Evolutionary conservation across 2,888 invertebrate genomes (phyloP), one percentile per base, ranked within the genome.

Genomic region (Carabus problematicus): DNA sequence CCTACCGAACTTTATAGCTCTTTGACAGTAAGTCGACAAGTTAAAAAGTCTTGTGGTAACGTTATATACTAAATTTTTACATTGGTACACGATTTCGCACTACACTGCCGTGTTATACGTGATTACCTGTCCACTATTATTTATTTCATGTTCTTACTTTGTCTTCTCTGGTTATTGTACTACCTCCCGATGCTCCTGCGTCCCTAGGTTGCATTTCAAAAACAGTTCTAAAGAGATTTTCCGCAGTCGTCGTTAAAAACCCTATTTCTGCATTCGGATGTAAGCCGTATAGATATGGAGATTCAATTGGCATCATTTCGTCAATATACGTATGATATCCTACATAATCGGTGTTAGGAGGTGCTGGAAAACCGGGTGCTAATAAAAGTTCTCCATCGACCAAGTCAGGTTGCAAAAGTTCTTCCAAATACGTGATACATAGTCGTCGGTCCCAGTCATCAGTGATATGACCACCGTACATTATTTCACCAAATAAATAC

Each of bases 181-280:
- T 87, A 0, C 94, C 95, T 0, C 93, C 93, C 2, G 92, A 89
- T 9, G 92, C 88, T 16, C 94, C 94, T 0, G 94, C 91, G 79
- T 97, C 97, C 75, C 97, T 85, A 0, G 98, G 97, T 79, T 98
- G 97, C 93, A 98, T 94, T 82, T 97, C 97, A 81, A 98, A 95
- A 64, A 98, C 95, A 0, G 95, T 96, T 73, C 91, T 88, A 78
- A 98, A 97, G 19, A 98, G 84, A 79, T 93, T 95, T 78, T 97
- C 97, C 0, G 97, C 95, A 0, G 94, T 94, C 0, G 94, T 95
- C 0, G 97, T 97, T 16, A 98, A 83, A 78, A 97, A 97, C 11
- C 97, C 97, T 56, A 98, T 96, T 83, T 98, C 97, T 1, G 98
- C 97, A 80, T 98, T 98, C 0, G 97, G 96, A 83, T 98, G 97